Evolutionary conservation across 2,113 vertebrate genomes (phyloP), one percentile per base, ranked within the genome.

Genomic region (Setophaga coronata): DNA sequence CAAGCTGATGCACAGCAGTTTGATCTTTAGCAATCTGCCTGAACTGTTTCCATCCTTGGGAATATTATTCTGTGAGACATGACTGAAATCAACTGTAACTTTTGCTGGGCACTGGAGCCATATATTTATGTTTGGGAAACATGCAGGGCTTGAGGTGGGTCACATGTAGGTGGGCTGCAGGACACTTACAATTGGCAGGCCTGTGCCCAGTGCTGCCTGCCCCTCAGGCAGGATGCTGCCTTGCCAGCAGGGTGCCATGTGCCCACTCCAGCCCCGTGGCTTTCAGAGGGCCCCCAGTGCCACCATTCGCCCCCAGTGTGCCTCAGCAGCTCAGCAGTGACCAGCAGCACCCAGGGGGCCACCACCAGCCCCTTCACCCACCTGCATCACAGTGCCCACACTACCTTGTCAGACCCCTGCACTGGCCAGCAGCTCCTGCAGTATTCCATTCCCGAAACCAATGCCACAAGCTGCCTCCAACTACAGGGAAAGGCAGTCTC

Each of bases 71-170:
- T 69, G 28, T 57, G 38, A 66, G n/a, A 33, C 18, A 36, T 54
- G 19, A 10, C 9, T 90, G 18, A 77, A 64, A 61, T 34, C 19
- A 36, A 7, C 0, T 0, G 14, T 7, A 64, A 67, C 7, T 77
- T 62, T 29, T 77, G 3, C 25, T 67, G 24, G 53, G 18, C 23
- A 43, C 58, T 14, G 7, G 38, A 13, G 36, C 6, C 23, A 12
- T 6, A 6, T 25, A 33, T 64, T 73, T 74, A 40, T 8, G 18
- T 72, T 48, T 71, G 8, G 33, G 40, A 67, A 80, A 42, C 14
- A 51, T 0, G 0, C 24, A 40, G 34, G 25, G 9, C 51, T 67
- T 70, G 45, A 25, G 4, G 12, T 45, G 8, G 6, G 5, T n/a
- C 65, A 58, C 1, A 2, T 28, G 1, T 7, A 43, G 4, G 18